phyloP scores from a whole-genome alignment of 2,113 vertebrate genomes.

The Erythrocercus mccallii region DNA sequence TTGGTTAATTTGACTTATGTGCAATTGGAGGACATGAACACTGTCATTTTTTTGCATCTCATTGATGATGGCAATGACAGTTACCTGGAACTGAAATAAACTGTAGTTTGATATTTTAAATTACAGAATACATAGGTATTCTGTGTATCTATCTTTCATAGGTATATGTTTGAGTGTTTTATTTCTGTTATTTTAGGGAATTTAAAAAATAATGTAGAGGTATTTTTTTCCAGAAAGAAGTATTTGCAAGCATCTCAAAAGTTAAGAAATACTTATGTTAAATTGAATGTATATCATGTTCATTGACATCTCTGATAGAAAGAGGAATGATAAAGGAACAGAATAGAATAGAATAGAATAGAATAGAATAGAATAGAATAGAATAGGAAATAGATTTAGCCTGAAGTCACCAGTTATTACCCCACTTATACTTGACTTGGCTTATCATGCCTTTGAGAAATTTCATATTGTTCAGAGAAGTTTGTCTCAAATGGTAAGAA shows the following conservation, averaged over 20 bases:
- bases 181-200: background rate
- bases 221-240: background rate
- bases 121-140: background rate
- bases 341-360: background rate
- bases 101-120: background rate
- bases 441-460: background rate
- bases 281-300: background rate
- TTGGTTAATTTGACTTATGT: background rate
- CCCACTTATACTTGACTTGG: background rate
- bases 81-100: background rate
- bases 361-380: background rate
- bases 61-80: background rate
- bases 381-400: background rate
- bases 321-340: background rate
- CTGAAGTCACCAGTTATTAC: background rate
- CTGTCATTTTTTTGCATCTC: background rate
- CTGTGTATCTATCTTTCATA: background rate
- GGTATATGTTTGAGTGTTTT: background rate
- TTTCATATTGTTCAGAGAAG: background rate
- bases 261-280: background rate
- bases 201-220: background rate
- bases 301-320: background rate
- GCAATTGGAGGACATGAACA: background rate
- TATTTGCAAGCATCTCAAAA: background rate
- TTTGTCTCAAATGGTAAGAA: background rate